Evolutionary conservation across 2,113 vertebrate genomes (phyloP), one percentile per base, ranked within the genome.

Genomic region (Entomyzon cyanotis): DNA sequence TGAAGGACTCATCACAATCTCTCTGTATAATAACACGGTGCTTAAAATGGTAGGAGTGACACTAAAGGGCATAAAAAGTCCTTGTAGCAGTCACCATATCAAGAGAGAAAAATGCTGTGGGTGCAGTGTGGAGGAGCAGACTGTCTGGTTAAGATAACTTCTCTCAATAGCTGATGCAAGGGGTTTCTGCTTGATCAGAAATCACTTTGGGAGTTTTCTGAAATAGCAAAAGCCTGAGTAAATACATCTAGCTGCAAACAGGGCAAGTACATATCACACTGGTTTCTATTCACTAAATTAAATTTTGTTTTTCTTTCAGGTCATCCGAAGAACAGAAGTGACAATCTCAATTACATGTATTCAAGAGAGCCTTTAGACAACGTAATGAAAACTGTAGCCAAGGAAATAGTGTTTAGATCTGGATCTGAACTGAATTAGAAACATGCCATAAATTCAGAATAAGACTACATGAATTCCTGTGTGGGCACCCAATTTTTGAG

Each of bases 81-180:
- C 31, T 53, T 68, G 53, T 39, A 63, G 23, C 18, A 80, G 59
- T n/a, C 25, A 37, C 60, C 52, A 5, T 17, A 55, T 56, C 35
- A 90, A 41, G 47, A 67, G 31, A 69, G 33, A 55, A 78, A 93
- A 90, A 86, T 49, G 33, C 50, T 93, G 90, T 39, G 49, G 64
- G 33, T 18, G 64, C 71, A 91, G 35, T 47, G 56, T 39, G n/a
- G 30, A 65, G 39, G 39, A 90, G 47, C 5, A 22, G 31, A 39
- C 47, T 84, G 60, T 19, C 80, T 93, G 69, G 50, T 41, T 84
- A 46, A 89, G 69, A 82, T 73, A 88, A 94, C 28, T 78, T 67
- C 53, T 74, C 15, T 35, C 39, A 92, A 37, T 6, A 79, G 27
- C 30, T 93, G 81, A 86, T 68, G 25, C 22, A 46, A 87, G 46